phyloP scores from a whole-genome alignment of 2,888 invertebrate genomes.

The Nezara viridula region DNA sequence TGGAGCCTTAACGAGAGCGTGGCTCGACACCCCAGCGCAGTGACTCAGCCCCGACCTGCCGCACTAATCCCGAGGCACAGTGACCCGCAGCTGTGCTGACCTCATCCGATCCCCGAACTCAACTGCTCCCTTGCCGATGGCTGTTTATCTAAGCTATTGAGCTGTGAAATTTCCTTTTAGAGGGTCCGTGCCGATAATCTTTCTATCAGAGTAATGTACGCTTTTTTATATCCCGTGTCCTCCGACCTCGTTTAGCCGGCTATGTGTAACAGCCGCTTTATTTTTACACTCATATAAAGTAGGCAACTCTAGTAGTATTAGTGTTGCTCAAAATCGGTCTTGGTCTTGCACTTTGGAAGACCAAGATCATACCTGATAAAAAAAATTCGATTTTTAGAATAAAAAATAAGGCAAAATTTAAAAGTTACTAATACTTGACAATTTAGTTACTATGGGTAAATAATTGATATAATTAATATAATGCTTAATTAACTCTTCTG shows the following conservation, averaged over 20 bases:
- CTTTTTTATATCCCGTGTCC: not conserved
- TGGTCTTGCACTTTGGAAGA: too few species aligned
- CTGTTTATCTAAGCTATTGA: constrained; percentile 24
- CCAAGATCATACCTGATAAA: too few species aligned
- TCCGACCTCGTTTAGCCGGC: not conserved
- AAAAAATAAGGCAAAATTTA: too few species aligned
- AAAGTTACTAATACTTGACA: too few species aligned
- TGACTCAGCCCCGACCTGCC: constrained; percentile 41
- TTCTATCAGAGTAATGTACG: constrained; percentile 3
- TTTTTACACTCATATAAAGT: not conserved
- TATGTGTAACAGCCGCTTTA: not conserved
- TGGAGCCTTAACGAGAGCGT: not conserved
- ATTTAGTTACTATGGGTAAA: too few species aligned
- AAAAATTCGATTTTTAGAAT: too few species aligned
- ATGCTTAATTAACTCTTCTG: too few species aligned
- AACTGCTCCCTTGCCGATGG: constrained; percentile 17
- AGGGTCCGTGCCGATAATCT: constrained; percentile 12
- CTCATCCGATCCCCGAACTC: not conserved
- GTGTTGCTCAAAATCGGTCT: too few species aligned
- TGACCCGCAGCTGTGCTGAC: constrained; percentile 47
- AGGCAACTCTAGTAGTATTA: not conserved
- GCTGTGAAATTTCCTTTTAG: constrained; percentile 44
- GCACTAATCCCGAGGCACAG: constrained; percentile 37
- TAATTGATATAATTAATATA: too few species aligned
- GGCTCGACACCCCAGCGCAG: not conserved